Base-by-base conservation (phyloP, 2,888 invertebrate genomes). In the Agriopis leucophaearia region DNA sequence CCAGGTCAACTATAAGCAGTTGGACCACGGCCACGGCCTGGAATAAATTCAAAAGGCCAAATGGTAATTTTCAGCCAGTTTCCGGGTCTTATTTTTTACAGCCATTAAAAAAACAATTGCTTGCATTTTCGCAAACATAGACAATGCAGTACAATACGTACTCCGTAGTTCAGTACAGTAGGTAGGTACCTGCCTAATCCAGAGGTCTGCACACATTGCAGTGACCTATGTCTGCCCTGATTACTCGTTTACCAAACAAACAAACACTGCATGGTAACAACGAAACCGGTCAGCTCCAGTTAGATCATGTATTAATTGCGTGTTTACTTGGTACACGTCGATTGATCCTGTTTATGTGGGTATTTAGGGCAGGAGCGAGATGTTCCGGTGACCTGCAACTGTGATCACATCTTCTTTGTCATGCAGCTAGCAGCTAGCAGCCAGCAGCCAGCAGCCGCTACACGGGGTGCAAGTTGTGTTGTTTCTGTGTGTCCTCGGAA, bases 321-420 rank as follows among this genome's bases (percentile, higher is more conserved):
- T 42, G 52, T 54, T 54, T 15, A 54, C 54, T 54, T 10, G 40
- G 38, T 54, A 40, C 40, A 15, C 2, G 38, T 7, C 38, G 54
- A 40, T 40, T 54, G 18, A 38, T 40, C 54, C 54, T 16, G 4
- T 0, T 7, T 59, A 45, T 45, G 1, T 51, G 51, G 13, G 40
- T 36, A 65, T 54, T 55, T 42, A 48, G 65, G 42, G 40, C 65
- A 42, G 35, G 35, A 50, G 15, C 56, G 18, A 18, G 52, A 58
- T 58, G 47, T 5, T 27, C 58, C 36, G 1, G 40, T 44, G 64
- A 51, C 64, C 38, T 48, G 42, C 50, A 8, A 44, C 52, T 15
- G 8, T n/a, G 15, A 4, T 9, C 7, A 38, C 9, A 10, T 13
- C 27, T 60, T 15, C 40, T 27, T 52, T 61, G 45, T 44, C 60